A percentile compares a stretch with the other conserved stretches of the same genome.
Evolutionary conservation across 2,888 invertebrate species (phyloP).

Genomic region (Ctena decussata): DNA sequence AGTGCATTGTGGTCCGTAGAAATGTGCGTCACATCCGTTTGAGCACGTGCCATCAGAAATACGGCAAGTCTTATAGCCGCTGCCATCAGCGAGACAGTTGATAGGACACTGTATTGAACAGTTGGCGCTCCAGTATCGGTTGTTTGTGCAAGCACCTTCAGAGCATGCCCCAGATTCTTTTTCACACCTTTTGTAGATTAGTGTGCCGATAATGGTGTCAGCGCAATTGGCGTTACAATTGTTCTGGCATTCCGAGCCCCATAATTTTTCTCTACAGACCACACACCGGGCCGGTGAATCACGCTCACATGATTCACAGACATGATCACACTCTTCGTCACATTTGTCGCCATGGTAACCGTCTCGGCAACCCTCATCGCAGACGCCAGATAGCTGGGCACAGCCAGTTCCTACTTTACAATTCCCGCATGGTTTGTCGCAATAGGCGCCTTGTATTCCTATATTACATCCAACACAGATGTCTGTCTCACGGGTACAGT

Average conservation of each 20-base stretch:
- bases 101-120: constrained; percentile 40
- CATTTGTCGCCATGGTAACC: neutral
- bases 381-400: constrained; percentile 33
- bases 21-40: constrained; percentile 35
- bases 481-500: constrained; percentile 29
- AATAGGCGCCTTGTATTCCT: constrained; percentile 37
- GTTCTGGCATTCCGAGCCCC: neutral
- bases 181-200: neutral
- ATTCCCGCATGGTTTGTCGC: constrained; percentile 32
- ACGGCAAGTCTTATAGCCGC: constrained; percentile 22
- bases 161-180: constrained; percentile 37
- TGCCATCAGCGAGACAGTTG: constrained; percentile 22
- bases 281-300: neutral
- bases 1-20: constrained; percentile 38
- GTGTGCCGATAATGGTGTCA: neutral
- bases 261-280: neutral
- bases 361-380: constrained; percentile 17
- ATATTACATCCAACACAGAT: constrained; percentile 41
- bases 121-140: constrained; percentile 32
- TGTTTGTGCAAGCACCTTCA: constrained; percentile 26
- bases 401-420: constrained; percentile 38
- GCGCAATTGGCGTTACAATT: neutral
- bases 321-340: neutral
- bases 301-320: neutral
- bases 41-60: constrained; percentile 38